A percentile compares a stretch with the other conserved stretches of the same genome.
Evolutionary conservation across 2,113 vertebrate species (phyloP).

Genomic region (Pseudorectes ferrugineus): DNA sequence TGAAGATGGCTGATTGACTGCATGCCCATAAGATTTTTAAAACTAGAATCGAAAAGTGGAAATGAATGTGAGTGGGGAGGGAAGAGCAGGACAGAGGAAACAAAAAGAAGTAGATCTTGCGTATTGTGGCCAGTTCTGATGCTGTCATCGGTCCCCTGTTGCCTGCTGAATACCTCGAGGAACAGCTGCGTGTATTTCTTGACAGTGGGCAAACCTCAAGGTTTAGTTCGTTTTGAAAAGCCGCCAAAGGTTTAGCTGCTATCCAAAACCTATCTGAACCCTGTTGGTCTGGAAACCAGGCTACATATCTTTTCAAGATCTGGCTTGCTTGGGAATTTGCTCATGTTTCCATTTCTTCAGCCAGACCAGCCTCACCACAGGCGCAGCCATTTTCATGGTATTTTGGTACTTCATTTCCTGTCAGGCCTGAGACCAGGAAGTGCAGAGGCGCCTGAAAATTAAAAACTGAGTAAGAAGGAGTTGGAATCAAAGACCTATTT

Average conservation of each 20-base stretch:
- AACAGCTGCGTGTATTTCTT: not conserved
- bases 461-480: not conserved
- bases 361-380: constrained; percentile 54
- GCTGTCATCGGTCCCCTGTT: accelerated
- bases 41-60: not conserved
- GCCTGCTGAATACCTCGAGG: not conserved
- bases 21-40: not conserved
- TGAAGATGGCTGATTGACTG: not conserved
- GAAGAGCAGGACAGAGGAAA: not conserved
- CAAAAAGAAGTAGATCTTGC: not conserved
- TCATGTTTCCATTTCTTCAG: constrained; percentile 32
- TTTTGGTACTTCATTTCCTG: constrained; percentile 44
- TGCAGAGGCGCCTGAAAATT: constrained; percentile 6
- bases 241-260: not conserved
- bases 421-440: constrained; percentile 15
- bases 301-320: not conserved
- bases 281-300: not conserved
- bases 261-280: not conserved
- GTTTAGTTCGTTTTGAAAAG: not conserved
- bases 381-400: not conserved
- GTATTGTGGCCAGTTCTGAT: not conserved
- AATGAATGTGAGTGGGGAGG: not conserved
- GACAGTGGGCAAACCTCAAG: not conserved
- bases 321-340: not conserved
- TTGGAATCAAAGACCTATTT: not conserved